These are phyloP conservation scores for Zaprionus lineosus DNA, from an alignment of 2,888 invertebrate genomes.

Conservation along the genomic window DNA sequence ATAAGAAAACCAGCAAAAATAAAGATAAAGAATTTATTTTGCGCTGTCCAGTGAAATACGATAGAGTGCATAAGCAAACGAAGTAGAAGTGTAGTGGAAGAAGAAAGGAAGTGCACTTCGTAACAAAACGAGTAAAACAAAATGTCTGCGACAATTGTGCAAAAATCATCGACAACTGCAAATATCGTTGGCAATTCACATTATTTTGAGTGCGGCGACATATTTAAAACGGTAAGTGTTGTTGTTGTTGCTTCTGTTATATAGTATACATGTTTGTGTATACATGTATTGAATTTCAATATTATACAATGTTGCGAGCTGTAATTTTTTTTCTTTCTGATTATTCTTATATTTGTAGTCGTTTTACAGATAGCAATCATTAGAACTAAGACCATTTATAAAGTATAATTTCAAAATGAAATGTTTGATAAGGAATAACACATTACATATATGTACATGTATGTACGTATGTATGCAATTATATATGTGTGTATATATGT, in stretches of 20 bases:
- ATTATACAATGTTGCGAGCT: too few relatives aligned
- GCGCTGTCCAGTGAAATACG: slow-evolving; percentile 52
- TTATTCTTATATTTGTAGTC: slow-evolving; percentile 19
- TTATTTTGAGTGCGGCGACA: slow-evolving; percentile 60
- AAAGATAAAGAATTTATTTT: slow-evolving; percentile 51
- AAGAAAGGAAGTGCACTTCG: not conserved
- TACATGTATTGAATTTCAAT: slow-evolving; percentile 9
- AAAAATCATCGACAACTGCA: slow-evolving; percentile 50
- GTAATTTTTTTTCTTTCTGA: slow-evolving; percentile 9
- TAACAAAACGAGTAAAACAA: slow-evolving; percentile 24
- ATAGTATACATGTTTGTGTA: not conserved
- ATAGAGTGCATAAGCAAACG: slow-evolving; percentile 8
- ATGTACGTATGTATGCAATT: not conserved
- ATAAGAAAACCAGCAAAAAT: slow-evolving; percentile 10
- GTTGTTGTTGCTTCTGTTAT: too few relatives aligned
- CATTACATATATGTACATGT: not conserved
- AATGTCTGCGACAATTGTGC: slow-evolving; percentile 68
- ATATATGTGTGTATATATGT: not conserved
- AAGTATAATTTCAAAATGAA: slow-evolving; percentile 17
- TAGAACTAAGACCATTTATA: slow-evolving; percentile 17
- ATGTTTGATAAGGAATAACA: slow-evolving; percentile 47
- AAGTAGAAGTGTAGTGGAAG: slow-evolving; percentile 4
- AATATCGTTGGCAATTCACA: slow-evolving; percentile 55
- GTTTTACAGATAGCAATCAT: slow-evolving; percentile 56
- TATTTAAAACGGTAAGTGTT: slow-evolving; percentile 60